Base-by-base conservation (phyloP, 2,888 invertebrate genomes). In the Brassicogethes aeneus region DNA sequence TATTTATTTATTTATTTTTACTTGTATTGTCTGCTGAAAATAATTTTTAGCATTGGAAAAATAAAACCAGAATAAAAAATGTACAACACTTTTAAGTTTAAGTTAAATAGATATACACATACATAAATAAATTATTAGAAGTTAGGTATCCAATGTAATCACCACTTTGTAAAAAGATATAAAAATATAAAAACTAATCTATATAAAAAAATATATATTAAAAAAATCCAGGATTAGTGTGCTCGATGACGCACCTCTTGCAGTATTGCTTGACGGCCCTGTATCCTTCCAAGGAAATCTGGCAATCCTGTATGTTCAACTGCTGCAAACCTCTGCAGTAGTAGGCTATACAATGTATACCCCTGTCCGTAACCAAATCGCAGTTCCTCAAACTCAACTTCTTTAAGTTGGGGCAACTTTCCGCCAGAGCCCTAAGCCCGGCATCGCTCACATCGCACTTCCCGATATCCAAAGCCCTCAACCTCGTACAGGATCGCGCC, bases 391-490 rank as follows among this genome's bases (percentile, higher is more conserved):
- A 71, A 47, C 91, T 91, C 37, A 94, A 71, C 66, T 92, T 92
- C 66, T 89, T 88, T 39, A 94, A 71, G 64, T 93, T 92, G 0
- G 90, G 89, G 64, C 91, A 91, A 60, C 88, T 86, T 52, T 90
- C 85, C 0, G 92, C 90, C 2, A 94, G 73, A 3, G 89, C 85
- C 59, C 86, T 76, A 37, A 94, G 70, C 0, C 92, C 92, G 16
- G 86, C 82, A 66, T 94, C 93, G 16, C 90, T 91, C 0, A 94
- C 85, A 68, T 93, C 93, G 66, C 93, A 93, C 62, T 93, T 93
- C 3, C 94, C 93, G 36, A 93, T 79, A 61, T 94, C 94, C 5
- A 94, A 69, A 0, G 93, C 92, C 39, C 91, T 73, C 17, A 94
- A 69, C 33, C 92, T 75, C 1, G 89, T 86, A 62, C 93, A 93